These are phyloP conservation scores for Hemibagrus wyckioides DNA, from an alignment of 2,113 vertebrate genomes.

Conservation along the genomic window DNA sequence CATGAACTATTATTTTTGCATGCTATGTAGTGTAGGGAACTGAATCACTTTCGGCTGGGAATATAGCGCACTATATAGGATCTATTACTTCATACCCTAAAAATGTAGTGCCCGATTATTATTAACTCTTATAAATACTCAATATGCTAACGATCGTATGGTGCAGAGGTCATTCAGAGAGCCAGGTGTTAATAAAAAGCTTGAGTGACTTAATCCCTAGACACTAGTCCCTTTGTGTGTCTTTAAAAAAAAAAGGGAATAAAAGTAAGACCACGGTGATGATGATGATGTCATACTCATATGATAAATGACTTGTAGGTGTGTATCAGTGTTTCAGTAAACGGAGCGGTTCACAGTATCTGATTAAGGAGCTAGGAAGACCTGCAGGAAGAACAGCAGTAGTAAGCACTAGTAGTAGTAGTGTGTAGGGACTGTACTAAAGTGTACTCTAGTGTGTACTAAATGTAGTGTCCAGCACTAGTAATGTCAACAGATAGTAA, in stretches of 20 bases:
- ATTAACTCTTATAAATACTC: neutral
- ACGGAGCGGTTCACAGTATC: constrained; percentile 42
- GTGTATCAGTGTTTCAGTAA: constrained; percentile 27
- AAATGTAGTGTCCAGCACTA: constrained; percentile 23
- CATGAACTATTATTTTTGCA: neutral
- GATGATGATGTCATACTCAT: neutral
- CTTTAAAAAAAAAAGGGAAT: neutral
- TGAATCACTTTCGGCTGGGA: neutral
- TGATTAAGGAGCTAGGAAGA: constrained; percentile 31
- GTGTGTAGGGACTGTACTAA: neutral
- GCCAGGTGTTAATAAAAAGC: neutral
- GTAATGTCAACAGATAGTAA: neutral
- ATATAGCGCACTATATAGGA: neutral
- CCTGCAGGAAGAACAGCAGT: neutral
- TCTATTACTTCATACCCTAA: neutral
- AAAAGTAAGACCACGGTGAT: neutral
- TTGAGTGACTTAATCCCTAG: neutral
- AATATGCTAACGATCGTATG: neutral
- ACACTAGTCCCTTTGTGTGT: neutral
- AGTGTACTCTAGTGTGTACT: neutral
- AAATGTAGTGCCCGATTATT: neutral
- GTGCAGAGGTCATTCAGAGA: neutral
- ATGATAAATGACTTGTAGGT: neutral
- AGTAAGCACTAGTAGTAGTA: constrained; percentile 1
- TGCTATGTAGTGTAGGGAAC: neutral